Evolutionary conservation across 2,888 invertebrate species (phyloP), one percentile per base, ranked within the genome.

Genomic region (Lamproptera curius): DNA sequence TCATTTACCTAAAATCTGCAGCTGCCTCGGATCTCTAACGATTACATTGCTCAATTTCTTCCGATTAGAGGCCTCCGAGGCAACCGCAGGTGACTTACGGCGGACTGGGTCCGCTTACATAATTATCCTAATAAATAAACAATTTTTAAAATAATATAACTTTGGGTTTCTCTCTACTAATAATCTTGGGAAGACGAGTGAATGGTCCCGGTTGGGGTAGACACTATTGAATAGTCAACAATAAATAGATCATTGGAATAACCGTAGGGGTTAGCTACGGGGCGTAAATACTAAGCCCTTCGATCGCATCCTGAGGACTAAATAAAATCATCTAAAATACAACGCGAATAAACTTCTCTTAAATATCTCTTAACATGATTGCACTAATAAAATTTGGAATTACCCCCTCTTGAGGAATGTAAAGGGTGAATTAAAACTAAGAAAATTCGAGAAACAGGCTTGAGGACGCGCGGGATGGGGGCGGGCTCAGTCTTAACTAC

Each of bases 341-440:
- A 50, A 53, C 49, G 56, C 51, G 63, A 65, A 66, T 69, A 72
- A 64, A 62, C 73, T n/a, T n/a, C n/a, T 74, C 74, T 16, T 37
- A 42, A 33, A 47, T 16, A 46, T 39, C 34, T 35, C 42, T 67
- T 78, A 81, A 83, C 81, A 84, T 76, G 81, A 85, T 85, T 85
- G 84, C 85, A 85, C 85, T 82, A 80, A 76, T 56, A 71, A 73
- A 73, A 71, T 80, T 80, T 83, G 86, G 85, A 86, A 85, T 85
- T 76, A 73, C 76, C 73, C 82, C 66, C 67, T 63, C 53, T 11
- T 31, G 59, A 79, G 86, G 86, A 86, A 85, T 84, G 85, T 73
- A 74, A n/a, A 58, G 74, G 76, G 70, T 72, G 58, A 31, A 11
- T 40, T 41, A 73, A 60, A 73, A 73, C 82, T 83, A 83, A 65